Evolutionary conservation across 2,797 vertebrate species (phyloP).

Genomic region (Gadopsis bispinosus): DNA sequence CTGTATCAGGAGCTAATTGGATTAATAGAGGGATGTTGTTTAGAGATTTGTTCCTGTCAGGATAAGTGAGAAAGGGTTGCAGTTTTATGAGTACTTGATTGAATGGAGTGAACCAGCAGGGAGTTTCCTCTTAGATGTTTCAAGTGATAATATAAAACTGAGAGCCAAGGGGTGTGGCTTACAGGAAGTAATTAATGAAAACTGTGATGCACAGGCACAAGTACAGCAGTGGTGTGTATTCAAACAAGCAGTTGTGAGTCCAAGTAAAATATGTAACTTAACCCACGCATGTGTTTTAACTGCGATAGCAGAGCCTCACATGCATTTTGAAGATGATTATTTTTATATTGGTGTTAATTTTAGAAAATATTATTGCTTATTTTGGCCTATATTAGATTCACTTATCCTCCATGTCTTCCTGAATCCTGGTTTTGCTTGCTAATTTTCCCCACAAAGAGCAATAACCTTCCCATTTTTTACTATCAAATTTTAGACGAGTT

Average conservation of each 20-base stretch:
- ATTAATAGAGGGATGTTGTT: background rate
- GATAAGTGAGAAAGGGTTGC: conserved; percentile 1
- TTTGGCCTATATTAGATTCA: background rate
- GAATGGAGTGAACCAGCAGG: conserved; percentile 4
- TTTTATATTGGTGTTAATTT: background rate
- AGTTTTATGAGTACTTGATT: conserved; percentile 23
- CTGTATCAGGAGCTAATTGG: conserved; percentile 2
- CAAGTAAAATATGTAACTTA: background rate
- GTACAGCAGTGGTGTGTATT: background rate
- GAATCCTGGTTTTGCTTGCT: conserved; percentile 1
- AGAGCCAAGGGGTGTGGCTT: conserved; percentile 1
- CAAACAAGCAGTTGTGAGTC: background rate
- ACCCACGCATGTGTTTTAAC: background rate
- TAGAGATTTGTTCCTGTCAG: conserved; percentile 3
- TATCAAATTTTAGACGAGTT: background rate
- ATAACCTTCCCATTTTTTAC: background rate
- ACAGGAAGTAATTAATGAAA: conserved; percentile 7
- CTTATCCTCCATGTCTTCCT: background rate
- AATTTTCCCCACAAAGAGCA: background rate
- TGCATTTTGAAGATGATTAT: background rate
- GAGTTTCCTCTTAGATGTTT: conserved; percentile 12
- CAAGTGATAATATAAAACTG: conserved; percentile 5
- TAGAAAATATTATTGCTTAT: background rate
- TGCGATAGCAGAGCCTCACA: background rate
- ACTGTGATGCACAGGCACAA: background rate